These are phyloP conservation scores for Troglohyphantes excavatus DNA, from an alignment of 2,888 invertebrate species.

Conservation along the genomic window DNA sequence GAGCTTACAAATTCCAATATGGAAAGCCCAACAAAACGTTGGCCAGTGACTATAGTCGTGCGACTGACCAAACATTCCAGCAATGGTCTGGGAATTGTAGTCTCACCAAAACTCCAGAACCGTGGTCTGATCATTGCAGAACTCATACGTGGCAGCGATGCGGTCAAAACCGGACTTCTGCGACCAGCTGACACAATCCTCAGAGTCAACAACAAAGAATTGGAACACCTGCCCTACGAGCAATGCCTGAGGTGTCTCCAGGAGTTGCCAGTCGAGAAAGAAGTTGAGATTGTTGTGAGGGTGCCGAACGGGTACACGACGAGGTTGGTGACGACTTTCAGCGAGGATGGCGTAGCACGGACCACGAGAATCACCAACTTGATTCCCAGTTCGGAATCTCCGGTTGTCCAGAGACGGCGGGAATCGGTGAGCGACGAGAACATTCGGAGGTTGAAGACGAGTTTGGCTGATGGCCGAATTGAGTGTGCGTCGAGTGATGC, in stretches of 20 bases:
- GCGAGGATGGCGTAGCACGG: conserved; percentile 81
- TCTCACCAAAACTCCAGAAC: conserved; percentile 81
- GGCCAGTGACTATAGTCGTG: conserved; percentile 78
- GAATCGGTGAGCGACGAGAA: conserved; percentile 60
- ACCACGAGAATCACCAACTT: conserved; percentile 81
- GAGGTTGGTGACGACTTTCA: conserved; percentile 81
- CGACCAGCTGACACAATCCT: conserved; percentile 82
- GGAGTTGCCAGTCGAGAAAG: conserved; percentile 80
- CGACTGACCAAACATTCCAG: conserved; percentile 81
- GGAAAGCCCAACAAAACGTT: conserved; percentile 30
- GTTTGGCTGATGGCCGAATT: conserved; percentile 19
- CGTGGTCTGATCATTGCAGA: conserved; percentile 81
- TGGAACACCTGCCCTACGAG: conserved; percentile 81
- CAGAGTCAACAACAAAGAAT: conserved; percentile 81
- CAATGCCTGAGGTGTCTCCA: conserved; percentile 81
- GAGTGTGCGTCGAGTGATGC: neutral
- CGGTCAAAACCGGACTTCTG: conserved; percentile 82
- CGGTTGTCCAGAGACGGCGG: conserved; percentile 18
- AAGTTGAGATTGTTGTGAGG: conserved; percentile 81
- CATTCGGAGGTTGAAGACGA: conserved; percentile 36
- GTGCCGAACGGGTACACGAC: conserved; percentile 82
- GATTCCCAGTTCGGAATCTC: conserved; percentile 23
- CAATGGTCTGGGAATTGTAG: conserved; percentile 82
- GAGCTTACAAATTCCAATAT: neutral
- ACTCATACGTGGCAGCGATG: conserved; percentile 81